Percentiles rank a stretch among this genome's conserved stretches.
Conservation (phyloP, 2,113 vertebrate genomes). For the Catharus bicknelli region DNA sequence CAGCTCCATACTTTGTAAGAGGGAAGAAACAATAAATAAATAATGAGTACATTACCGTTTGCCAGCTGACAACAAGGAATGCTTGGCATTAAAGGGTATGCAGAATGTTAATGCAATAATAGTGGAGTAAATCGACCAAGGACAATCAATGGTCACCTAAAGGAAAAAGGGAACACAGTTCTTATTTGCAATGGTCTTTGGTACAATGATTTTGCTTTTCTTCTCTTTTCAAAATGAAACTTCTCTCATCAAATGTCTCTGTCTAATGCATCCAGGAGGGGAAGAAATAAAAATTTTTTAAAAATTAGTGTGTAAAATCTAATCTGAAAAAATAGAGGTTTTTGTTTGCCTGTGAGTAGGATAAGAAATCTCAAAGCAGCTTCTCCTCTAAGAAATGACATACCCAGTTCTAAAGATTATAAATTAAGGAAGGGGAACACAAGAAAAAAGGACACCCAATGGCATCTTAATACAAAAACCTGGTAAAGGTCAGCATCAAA, state of each 20-base stretch:
- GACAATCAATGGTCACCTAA: slow-evolving; percentile 96
- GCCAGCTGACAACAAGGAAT: slow-evolving; percentile 89
- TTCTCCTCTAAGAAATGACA: neutral
- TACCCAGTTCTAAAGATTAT: neutral
- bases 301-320: neutral
- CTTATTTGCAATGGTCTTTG: neutral
- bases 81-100: slow-evolving; percentile 91
- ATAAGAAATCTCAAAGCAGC: neutral
- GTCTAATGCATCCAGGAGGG: neutral
- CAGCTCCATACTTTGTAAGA: neutral
- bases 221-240: neutral
- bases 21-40: neutral
- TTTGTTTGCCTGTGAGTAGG: neutral
- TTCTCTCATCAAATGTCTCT: neutral
- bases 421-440: neutral
- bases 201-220: neutral
- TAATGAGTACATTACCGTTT: slow-evolving; percentile 80
- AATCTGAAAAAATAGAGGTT: neutral
- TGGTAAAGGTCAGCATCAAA: neutral
- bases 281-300: neutral
- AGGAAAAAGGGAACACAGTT: slow-evolving; percentile 2
- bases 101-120: slow-evolving; percentile 93
- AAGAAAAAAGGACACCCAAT: neutral
- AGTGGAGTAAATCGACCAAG: slow-evolving; percentile 98
- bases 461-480: neutral